Evolutionary conservation across 2,797 vertebrate species (phyloP), one percentile per base, ranked within the genome.

Genomic region (Gymnocypris eckloni): DNA sequence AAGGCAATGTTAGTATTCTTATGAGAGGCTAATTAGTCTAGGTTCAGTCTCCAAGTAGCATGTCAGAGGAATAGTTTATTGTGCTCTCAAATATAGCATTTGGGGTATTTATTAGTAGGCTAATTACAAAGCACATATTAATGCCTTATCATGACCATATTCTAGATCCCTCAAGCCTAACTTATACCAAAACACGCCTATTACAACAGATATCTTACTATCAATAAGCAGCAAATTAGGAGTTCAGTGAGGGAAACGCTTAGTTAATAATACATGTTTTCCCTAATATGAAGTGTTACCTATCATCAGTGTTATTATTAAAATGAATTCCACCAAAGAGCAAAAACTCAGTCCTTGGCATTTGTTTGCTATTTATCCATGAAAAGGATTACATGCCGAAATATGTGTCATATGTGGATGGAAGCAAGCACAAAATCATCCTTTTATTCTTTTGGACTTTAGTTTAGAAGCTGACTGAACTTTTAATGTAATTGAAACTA

Each of bases 1-100:
- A 94, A 94, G 95, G 94, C 85, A 95, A 95, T 95, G 93, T 93
- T 94, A 92, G 72, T 50, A 91, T 86, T 92, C 91, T 91, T 86
- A 86, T 86, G 83, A 85, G 76, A 87, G 70, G 43, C 85, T 93
- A 92, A 92, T 94, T 93, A 91, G 71, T 88, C 88, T 82, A 90
- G 90, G 89, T 90, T 89, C 86, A 89, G 76, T 89, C 85, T 90
- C 71, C 86, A 79, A 78, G 86, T 82, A 90, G 81, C 72, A 41
- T 75, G 52, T 86, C 71, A 81, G 80, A 92, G 86, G 72, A 87
- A 87, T 83, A 39, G 66, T 13, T 61, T 82, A 50, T 52, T 70
- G 43, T 37, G 41, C 81, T 82, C 20, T 56, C 48, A 81, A 83
- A 41, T 67, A 70, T 61, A 66, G 64, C 22, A 59, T n/a, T n/a